Percentiles rank a stretch among this genome's conserved stretches.
Conservation (phyloP, 2,797 vertebrate species). For the Scolopax rusticola region DNA sequence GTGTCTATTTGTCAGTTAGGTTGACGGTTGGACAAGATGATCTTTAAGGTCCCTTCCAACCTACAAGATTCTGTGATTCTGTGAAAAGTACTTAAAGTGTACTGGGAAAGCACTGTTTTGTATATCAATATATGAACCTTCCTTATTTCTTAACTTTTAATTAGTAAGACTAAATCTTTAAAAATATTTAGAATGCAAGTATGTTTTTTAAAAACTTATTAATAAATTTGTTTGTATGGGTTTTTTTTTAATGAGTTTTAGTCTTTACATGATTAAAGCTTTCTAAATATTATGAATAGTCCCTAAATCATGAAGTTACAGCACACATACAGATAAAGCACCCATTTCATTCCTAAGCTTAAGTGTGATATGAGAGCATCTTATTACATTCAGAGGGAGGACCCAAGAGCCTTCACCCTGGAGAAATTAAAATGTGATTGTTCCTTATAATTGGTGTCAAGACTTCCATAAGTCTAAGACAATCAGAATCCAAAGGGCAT, state of each 20-base stretch:
- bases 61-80: no score
- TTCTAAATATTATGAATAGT: background rate
- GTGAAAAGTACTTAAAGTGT: background rate
- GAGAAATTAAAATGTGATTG: background rate
- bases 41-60: no score
- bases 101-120: background rate
- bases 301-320: background rate
- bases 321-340: background rate
- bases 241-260: background rate
- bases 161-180: background rate
- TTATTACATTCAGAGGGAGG: background rate
- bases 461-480: background rate
- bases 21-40: no score
- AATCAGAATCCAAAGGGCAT: background rate
- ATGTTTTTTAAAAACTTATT: background rate
- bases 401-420: background rate
- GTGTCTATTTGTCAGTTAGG: no score
- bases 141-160: background rate
- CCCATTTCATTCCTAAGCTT: background rate
- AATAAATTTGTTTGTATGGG: background rate
- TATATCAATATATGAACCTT: background rate
- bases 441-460: background rate
- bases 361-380: background rate
- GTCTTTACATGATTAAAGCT: background rate
- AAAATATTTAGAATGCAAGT: background rate